Evolutionary conservation across 2,797 vertebrate species (phyloP), one percentile per base, ranked within the genome.

Genomic region (Myiotriccus ornatus): DNA sequence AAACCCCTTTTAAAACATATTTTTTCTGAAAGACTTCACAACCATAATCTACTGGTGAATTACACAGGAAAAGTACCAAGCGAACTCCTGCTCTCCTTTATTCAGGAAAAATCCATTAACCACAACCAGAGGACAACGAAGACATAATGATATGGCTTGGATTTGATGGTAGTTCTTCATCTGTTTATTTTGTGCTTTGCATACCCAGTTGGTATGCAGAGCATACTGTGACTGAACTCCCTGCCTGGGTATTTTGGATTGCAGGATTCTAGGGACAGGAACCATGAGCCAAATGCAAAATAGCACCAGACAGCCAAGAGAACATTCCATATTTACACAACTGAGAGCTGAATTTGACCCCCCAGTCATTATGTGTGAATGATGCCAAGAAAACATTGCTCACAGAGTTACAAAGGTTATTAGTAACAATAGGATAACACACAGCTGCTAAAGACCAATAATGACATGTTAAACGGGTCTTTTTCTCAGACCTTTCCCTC

Each of bases 321-420:
- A 94, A 94, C 37, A 85, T 89, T 94, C 91, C 77, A 50, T 89
- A 92, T 90, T 96, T 84, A 95, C 68, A 94, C 71, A 94, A 90
- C 68, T 49, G 71, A 94, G 92, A 87, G 86, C 60, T 83, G 90
- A 90, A 87, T 84, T 88, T 93, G 94, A 93, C 77, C 80, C 86
- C 63, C 57, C 49, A 91, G 80, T 80, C 77, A 91, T 90, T 91
- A 91, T 35, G 32, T 55, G 64, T 68, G 49, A 93, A 46, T 14
- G 67, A 71, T 82, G 95, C 93, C 95, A 94, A 96, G 80, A 86
- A 95, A 96, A 91, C 80, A 80, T 46, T 84, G 83, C 74, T 89
- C 75, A 80, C 71, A 43, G 89, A 87, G 94, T 53, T 87, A 82
- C 78, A 94, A 86, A 94, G 90, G 75, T 93, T 95, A 84, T 80